Evolutionary conservation across 2,888 invertebrate species (phyloP).

Genomic region (Psylliodes chrysocephalus): DNA sequence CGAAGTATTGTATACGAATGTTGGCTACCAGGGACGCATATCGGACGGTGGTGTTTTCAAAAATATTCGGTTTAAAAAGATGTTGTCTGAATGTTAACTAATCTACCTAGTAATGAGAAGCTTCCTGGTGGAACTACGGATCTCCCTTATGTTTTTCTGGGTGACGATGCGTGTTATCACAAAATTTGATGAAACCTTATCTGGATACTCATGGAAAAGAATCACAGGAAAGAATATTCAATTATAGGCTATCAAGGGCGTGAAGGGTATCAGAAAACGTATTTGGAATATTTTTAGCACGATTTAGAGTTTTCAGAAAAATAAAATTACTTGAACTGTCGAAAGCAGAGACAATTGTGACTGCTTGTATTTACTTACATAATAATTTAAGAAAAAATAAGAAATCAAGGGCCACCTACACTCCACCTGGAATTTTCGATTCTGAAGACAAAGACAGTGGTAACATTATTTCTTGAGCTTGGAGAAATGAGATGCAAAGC

Average conservation of each 20-base stretch:
- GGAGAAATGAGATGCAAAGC: too few species aligned
- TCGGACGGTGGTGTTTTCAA: too few species aligned
- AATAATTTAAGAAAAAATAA: background rate
- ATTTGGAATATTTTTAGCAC: too few species aligned
- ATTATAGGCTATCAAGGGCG: background rate
- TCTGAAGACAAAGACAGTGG: conserved; percentile 4
- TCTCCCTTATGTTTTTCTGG: background rate
- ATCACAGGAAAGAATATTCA: background rate
- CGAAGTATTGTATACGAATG: too few species aligned
- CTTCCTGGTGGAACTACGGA: background rate
- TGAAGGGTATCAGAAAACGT: too few species aligned
- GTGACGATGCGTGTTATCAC: background rate
- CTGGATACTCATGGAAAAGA: too few species aligned
- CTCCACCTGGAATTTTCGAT: conserved; percentile 11
- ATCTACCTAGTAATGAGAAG: conserved; percentile 4
- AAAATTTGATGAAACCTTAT: background rate
- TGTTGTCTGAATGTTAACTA: conserved; percentile 4
- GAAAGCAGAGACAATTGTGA: background rate
- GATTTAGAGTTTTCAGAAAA: too few species aligned
- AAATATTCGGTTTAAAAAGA: background rate
- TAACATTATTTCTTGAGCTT: too few species aligned
- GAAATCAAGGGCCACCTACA: conserved; percentile 2
- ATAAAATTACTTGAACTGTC: too few species aligned
- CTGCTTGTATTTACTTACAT: too few species aligned
- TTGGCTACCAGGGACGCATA: too few species aligned